These are phyloP conservation scores for Aptenodytes patagonicus DNA, from an alignment of 2,113 vertebrate species.

Conservation along the genomic window DNA sequence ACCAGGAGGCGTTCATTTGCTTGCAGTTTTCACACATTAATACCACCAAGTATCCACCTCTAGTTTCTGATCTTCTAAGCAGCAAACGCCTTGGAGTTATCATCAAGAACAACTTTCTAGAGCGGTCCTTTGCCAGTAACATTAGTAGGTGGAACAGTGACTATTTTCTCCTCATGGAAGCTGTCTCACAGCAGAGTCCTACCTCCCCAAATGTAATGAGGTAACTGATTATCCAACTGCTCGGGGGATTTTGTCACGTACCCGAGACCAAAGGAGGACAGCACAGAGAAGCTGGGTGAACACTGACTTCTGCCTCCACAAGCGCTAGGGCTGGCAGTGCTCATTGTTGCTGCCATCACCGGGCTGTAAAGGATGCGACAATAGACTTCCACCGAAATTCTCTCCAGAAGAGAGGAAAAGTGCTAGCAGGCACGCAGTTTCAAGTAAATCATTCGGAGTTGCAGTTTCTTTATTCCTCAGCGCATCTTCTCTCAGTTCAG, in stretches of 20 bases:
- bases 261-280: background rate
- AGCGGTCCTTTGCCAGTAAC: background rate
- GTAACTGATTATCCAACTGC: background rate
- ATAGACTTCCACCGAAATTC: background rate
- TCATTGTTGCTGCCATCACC: background rate
- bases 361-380: background rate
- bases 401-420: background rate
- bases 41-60: background rate
- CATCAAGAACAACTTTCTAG: background rate
- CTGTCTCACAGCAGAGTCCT: background rate
- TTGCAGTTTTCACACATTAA: background rate
- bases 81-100: background rate
- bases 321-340: background rate
- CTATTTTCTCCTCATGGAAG: background rate
- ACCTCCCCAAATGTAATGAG: background rate
- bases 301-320: background rate
- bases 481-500: background rate
- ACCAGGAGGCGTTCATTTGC: background rate
- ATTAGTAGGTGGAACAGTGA: background rate
- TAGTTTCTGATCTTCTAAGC: background rate
- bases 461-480: background rate
- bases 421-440: accelerated
- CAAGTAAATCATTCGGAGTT: background rate
- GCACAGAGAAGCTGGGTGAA: background rate
- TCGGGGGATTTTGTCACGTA: background rate